These are phyloP conservation scores for Rhincodon typus DNA, from an alignment of 2,797 vertebrate species.

Conservation along the genomic window DNA sequence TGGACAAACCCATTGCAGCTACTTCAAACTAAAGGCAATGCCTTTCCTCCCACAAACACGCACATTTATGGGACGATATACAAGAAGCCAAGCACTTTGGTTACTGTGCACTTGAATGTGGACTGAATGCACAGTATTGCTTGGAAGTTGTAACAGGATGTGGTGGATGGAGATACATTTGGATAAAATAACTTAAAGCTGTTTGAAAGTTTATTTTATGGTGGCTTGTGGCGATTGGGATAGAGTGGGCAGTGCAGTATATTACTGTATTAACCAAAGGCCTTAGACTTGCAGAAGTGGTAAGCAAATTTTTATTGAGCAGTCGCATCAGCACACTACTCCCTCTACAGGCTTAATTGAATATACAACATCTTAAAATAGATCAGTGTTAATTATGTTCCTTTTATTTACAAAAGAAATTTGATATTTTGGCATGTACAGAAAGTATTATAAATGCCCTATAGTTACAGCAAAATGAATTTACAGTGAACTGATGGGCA, in stretches of 20 bases:
- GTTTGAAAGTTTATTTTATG: slow-evolving; percentile 29
- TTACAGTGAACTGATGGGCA: slow-evolving; percentile 32
- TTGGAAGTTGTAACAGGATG: slow-evolving; percentile 47
- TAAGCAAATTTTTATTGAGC: slow-evolving; percentile 1
- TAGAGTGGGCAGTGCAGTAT: slow-evolving; percentile 35
- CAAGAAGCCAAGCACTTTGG: slow-evolving; percentile 44
- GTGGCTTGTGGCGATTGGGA: slow-evolving; percentile 32
- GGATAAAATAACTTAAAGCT: slow-evolving; percentile 25
- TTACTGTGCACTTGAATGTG: slow-evolving; percentile 41
- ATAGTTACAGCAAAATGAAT: slow-evolving; percentile 19
- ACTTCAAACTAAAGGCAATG: slow-evolving; percentile 72
- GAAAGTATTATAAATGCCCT: slow-evolving; percentile 36
- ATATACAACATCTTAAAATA: slow-evolving; percentile 32
- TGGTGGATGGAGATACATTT: slow-evolving; percentile 40
- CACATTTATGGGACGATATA: slow-evolving; percentile 44
- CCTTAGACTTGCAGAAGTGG: slow-evolving; percentile 36
- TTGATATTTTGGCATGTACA: slow-evolving; percentile 30
- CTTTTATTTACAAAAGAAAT: slow-evolving; percentile 33
- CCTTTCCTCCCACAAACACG: slow-evolving; percentile 39
- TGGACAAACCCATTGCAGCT: slow-evolving; percentile 86
- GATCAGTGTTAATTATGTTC: slow-evolving; percentile 38
- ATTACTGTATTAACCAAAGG: slow-evolving; percentile 38
- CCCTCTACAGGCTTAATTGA: slow-evolving; percentile 28
- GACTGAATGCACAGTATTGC: slow-evolving; percentile 44
- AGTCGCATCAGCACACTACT: slow-evolving; percentile 29